A percentile compares a stretch with the other conserved stretches of the same genome.
phyloP scores from a whole-genome alignment of 2,113 vertebrate species.

The Oreochromis niloticus region DNA sequence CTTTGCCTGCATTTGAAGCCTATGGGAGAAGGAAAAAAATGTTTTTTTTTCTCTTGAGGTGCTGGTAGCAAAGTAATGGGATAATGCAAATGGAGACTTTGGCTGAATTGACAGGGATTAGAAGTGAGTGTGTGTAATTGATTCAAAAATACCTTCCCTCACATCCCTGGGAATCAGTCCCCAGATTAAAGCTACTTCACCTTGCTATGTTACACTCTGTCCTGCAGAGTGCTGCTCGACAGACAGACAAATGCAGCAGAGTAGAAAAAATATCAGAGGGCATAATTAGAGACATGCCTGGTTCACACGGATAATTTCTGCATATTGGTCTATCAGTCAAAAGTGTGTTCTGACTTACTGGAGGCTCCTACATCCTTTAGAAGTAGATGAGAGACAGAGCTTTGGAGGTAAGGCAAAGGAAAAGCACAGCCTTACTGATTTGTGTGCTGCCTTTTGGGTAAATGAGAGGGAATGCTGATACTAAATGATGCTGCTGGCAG shows the following conservation, averaged over 20 bases:
- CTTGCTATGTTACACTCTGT: slow-evolving; percentile 15
- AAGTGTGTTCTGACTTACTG: neutral
- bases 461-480: slow-evolving; percentile 3
- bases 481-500: slow-evolving; percentile 35
- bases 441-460: neutral
- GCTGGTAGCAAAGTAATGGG: slow-evolving; percentile 21
- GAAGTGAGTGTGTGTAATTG: slow-evolving; percentile 46
- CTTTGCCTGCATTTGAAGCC: slow-evolving; percentile 14
- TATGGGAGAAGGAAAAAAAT: neutral
- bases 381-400: neutral
- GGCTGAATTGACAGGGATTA: slow-evolving; percentile 59
- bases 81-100: slow-evolving; percentile 55
- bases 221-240: neutral
- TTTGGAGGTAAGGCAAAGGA: neutral
- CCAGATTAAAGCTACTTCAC: slow-evolving; percentile 44
- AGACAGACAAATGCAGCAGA: neutral
- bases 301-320: slow-evolving; percentile 7
- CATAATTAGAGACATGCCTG: slow-evolving; percentile 27
- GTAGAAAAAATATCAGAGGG: neutral
- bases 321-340: slow-evolving; percentile 18
- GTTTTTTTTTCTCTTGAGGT: neutral
- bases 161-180: slow-evolving; percentile 7
- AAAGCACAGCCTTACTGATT: neutral
- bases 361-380: neutral
- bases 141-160: slow-evolving; percentile 35